Evolutionary conservation across 2,797 vertebrate genomes (phyloP).

Genomic region (Mormyrops attenuatus): DNA sequence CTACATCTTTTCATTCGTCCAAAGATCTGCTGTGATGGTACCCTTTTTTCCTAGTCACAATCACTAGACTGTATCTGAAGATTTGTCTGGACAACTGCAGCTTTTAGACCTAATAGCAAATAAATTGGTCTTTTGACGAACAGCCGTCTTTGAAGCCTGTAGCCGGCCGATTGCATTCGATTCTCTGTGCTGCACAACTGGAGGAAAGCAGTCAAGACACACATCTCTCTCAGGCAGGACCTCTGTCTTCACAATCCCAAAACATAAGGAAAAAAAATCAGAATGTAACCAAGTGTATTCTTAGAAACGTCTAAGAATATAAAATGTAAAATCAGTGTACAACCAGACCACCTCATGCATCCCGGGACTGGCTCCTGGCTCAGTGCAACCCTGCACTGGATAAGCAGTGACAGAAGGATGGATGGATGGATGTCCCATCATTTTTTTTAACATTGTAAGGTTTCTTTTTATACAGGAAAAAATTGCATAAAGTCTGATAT

Average conservation of each 20-base stretch:
- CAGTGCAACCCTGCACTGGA: background rate
- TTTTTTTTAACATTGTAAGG: background rate
- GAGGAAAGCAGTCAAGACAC: background rate
- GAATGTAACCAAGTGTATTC: background rate
- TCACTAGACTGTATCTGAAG: constrained; percentile 8
- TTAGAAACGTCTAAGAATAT: background rate
- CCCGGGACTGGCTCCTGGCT: background rate
- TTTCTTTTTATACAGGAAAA: background rate
- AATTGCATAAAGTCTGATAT: background rate
- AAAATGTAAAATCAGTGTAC: background rate
- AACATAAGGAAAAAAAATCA: background rate
- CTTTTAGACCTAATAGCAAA: constrained; percentile 21
- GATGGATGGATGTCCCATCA: background rate
- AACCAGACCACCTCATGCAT: background rate
- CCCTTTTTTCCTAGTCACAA: background rate
- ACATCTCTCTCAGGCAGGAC: background rate
- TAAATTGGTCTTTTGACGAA: constrained; percentile 14
- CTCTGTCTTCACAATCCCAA: background rate
- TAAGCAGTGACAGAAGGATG: background rate
- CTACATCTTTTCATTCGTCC: background rate
- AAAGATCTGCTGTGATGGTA: background rate
- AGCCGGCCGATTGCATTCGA: background rate
- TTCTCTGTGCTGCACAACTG: background rate
- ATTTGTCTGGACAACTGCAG: constrained; percentile 15
- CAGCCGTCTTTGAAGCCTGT: background rate